Evolutionary conservation across 2,113 vertebrate species (phyloP).

Genomic region (Nyctereutes procyonoides): DNA sequence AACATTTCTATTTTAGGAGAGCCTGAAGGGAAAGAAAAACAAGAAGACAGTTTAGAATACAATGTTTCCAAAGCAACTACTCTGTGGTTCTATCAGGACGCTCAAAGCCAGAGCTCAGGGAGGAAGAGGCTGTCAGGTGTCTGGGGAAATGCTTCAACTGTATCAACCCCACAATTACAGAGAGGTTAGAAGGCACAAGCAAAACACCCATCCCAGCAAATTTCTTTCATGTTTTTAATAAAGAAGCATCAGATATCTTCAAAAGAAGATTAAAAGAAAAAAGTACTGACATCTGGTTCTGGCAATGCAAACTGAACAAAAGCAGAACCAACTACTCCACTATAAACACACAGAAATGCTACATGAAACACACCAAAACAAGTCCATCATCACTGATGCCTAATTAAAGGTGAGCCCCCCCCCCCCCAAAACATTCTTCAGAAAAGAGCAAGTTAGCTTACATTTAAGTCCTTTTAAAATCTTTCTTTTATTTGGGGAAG

Average conservation of each 20-base stretch:
- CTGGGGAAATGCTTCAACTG: not conserved
- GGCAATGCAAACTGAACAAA: not conserved
- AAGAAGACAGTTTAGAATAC: conserved; percentile 35
- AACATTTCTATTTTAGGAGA: conserved; percentile 69
- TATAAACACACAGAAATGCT: not conserved
- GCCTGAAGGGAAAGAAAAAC: conserved; percentile 68
- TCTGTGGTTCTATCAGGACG: not conserved
- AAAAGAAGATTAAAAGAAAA: not conserved
- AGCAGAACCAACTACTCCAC: not conserved
- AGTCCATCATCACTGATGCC: rapidly evolving
- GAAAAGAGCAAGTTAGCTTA: not conserved
- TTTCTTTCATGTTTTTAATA: conserved; percentile 22
- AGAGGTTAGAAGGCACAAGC: not conserved
- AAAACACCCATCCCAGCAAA: not conserved
- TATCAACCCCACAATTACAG: not conserved
- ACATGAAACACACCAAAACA: too few species aligned
- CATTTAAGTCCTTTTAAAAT: not conserved
- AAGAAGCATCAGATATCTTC: not conserved
- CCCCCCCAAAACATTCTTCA: not conserved
- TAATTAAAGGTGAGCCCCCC: not conserved
- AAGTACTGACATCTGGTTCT: not conserved
- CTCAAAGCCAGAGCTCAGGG: not conserved
- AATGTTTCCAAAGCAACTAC: conserved; percentile 53
- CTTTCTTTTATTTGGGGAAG: not conserved
- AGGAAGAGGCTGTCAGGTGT: not conserved